Base-by-base conservation (phyloP, 1,140 invertebrate genomes). In the Alviniconcha marisindica region DNA sequence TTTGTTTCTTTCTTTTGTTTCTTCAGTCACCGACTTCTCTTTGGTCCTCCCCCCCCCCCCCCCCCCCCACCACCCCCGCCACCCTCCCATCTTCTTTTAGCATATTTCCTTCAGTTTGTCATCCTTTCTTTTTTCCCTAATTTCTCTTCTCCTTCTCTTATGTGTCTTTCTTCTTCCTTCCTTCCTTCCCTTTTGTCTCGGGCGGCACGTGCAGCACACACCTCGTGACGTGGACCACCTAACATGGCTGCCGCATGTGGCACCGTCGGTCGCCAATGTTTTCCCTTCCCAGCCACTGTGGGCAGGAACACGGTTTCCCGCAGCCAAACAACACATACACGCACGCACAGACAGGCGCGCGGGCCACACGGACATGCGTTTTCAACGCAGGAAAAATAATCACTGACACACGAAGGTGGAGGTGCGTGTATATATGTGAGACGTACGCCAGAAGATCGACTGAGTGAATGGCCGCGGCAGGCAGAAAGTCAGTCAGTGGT, bases 171-270 rank as follows among this genome's bases (percentile, higher is more conserved):
- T 63, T 31, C 21, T 63, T 63, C 60, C 60, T 31, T 63, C 28
- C 28, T 31, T 63, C 60, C 60, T 31, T 63, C 60, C 28, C 24
- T 63, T n/a, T 24, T 63, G 21, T 63, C 24, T 14, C 10, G 18
- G 12, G 24, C 36, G 40, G 73, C 73, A 76, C 73, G 73, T 76
- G 73, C 73, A 76, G 10, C 73, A 40, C 73, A 76, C 73, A 42
- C 73, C 38, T 33, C 40, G 73, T 76, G 44, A 48, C 44, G 36
- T 24, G 24, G 73, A 76, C 73, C 73, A 76, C 73, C 73, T 76
- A 76, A 76, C 73, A 76, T 76, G 73, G 73, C 73, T 18, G 36
- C 73, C 73, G 73, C 73, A 76, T 76, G 73, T 76, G 73, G 73
- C 71, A 24, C 36, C 36, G 73, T 76, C 73, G 24, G 36, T 40